Evolutionary conservation across 2,113 vertebrate species (phyloP), one percentile per base, ranked within the genome.

Genomic region (Sceloporus undulatus): DNA sequence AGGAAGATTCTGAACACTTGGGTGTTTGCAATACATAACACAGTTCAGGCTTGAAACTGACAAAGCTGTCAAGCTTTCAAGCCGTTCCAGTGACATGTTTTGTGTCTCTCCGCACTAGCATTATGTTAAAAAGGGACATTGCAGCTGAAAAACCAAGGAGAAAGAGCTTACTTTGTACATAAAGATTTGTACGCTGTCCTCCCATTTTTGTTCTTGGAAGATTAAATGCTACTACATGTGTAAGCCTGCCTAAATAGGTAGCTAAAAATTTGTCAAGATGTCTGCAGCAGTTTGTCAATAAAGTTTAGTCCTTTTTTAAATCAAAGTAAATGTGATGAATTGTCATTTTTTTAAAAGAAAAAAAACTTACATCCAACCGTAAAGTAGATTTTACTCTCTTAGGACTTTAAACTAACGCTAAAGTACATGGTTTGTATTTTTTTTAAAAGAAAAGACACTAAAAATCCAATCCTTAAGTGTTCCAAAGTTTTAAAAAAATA

Each of bases 221-320:
- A 96, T 95, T 95, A 96, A 97, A 96, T 98, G 98, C 97, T 97
- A 91, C 87, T 97, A 91, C 96, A 42, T 98, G 98, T 98, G 98
- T 99, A 97, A 97, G 96, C 97, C 98, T 98, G 98, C 98, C 97
- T 98, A 99, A 99, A 97, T 98, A 99, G 98, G 98, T 97, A 98
- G 97, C 98, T 98, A 98, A 98, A 98, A 62, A 97, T 95, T 96
- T 97, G 97, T 98, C 97, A 98, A 98, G 98, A 97, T 98, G 98
- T 97, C 97, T 99, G 98, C 98, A 98, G 96, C 97, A 96, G 97
- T 97, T 96, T 98, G 98, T 98, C 98, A 98, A 99, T 99, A 99
- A 98, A 99, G 98, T 98, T 98, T 97, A 98, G 98, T 98, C 97
- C 98, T 98, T 98, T 98, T 98, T 98, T 97, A 98, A 34, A 98